Evolutionary conservation across 2,888 invertebrate genomes (phyloP), one percentile per base, ranked within the genome.

Genomic region (Willowsia nigromaculata): DNA sequence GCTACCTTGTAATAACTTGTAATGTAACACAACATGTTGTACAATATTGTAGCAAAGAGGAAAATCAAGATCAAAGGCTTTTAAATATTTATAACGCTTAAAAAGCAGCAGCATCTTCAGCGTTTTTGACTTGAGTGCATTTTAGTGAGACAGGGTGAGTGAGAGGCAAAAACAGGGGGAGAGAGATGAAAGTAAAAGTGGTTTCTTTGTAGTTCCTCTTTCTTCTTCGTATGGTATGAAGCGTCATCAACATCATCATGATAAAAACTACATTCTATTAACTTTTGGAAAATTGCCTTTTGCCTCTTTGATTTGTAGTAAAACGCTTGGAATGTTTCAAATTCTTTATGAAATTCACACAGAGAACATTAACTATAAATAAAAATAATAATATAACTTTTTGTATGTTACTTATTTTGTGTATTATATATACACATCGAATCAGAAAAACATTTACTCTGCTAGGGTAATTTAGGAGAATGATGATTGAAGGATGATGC

Each of bases 171-270:
- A 18, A n/a, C n/a, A n/a, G n/a, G n/a, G n/a, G n/a, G 30, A 18
- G 30, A 47, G 47, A 82, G 82, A 82, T 82, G 82, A 82, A 82
- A 82, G 62, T 82, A 65, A 65, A 65, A 82, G 82, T 65, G 47
- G 62, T 47, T 82, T 65, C 56, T 56, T 81, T 81, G 81, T 50
- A 50, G 50, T 56, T 40, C 1, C 18, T 9, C 40, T 18, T 40
- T 22, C 13, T 2, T 40, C 37, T 25, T 40, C 27, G 27, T 27
- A 43, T 9, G 18, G 53, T 53, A 0, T 9, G 30, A n/a, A 3
- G 18, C 68, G 22, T 30, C 65, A 18, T 65, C 33, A 65, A 30
- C 30, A 30, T 33, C 68, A 37, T 40, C 18, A 18, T 68, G 40
- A 37, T 7, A 50, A 65, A n/a, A 65, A 33, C 7, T 27, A 59